Conservation (phyloP, 1,140 invertebrate species). For the Stegodyphus dumicola region DNA sequence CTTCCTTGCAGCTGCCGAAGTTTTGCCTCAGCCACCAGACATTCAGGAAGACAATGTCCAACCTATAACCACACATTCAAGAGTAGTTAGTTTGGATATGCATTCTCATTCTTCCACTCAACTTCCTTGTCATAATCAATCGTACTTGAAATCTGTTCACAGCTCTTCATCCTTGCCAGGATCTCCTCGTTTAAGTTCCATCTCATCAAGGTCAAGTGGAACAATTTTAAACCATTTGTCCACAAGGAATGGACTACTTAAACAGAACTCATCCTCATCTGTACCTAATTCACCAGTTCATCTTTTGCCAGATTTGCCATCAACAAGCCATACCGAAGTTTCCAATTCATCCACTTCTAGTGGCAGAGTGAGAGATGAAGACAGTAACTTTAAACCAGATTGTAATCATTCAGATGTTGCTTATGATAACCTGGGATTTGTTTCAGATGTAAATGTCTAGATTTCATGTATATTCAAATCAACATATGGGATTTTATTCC, state of each 20-base stretch:
- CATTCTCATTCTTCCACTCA: slow-evolving; percentile 28
- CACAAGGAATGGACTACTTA: slow-evolving; percentile 35
- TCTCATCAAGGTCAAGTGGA: background rate
- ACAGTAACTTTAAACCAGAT: background rate
- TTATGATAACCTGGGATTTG: slow-evolving; percentile 52
- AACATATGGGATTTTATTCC: too few relatives aligned
- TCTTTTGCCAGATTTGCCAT: background rate
- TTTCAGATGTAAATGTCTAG: slow-evolving; percentile 7
- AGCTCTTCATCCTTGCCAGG: slow-evolving; percentile 44
- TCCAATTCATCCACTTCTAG: background rate
- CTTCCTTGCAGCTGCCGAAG: slow-evolving; percentile 34
- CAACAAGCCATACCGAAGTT: background rate
- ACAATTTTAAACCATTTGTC: background rate
- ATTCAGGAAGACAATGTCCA: background rate
- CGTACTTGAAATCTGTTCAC: background rate
- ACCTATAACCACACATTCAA: background rate
- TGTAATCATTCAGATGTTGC: background rate
- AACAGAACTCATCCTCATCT: slow-evolving; percentile 5
- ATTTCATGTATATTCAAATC: background rate
- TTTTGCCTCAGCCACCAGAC: slow-evolving; percentile 7
- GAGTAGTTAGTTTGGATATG: too few relatives aligned
- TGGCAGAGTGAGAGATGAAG: background rate
- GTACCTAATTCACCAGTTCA: background rate
- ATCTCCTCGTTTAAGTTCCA: slow-evolving; percentile 28
- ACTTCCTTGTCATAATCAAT: slow-evolving; percentile 12